Evolutionary conservation across 2,888 invertebrate genomes (phyloP).

Genomic region (Kuschelorhynchus macadamiae): DNA sequence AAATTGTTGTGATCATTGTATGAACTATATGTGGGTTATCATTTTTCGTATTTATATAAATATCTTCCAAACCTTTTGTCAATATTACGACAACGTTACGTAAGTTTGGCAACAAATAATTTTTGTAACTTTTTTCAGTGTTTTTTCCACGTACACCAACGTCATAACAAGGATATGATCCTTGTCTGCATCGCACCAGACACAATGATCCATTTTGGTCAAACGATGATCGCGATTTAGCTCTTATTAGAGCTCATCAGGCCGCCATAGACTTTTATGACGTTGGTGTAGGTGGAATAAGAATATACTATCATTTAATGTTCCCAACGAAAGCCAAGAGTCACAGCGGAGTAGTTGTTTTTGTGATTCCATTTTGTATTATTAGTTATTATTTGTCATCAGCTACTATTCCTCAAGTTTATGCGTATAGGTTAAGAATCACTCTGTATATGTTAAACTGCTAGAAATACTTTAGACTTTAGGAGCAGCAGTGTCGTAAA

Average conservation of each 20-base stretch:
- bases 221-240: constrained; percentile 49
- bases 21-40: background rate
- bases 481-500: too few relatives aligned
- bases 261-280: constrained; percentile 13
- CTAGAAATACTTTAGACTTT: too few relatives aligned
- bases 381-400: too few relatives aligned
- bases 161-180: too few relatives aligned
- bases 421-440: too few relatives aligned
- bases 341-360: too few relatives aligned
- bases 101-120: constrained; percentile 50
- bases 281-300: constrained; percentile 37
- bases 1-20: background rate
- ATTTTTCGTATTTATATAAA: constrained; percentile 6
- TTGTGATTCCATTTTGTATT: too few relatives aligned
- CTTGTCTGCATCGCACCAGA: too few relatives aligned
- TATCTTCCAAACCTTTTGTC: constrained; percentile 47
- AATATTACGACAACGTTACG: constrained; percentile 50
- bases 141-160: too few relatives aligned
- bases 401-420: too few relatives aligned
- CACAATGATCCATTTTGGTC: constrained; percentile 48
- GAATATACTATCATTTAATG: constrained; percentile 22
- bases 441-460: too few relatives aligned
- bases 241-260: constrained; percentile 44
- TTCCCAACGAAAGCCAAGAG: too few relatives aligned
- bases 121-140: constrained; percentile 52